Conservation (phyloP, 2,797 vertebrate species). For the Crax fasciolata region DNA sequence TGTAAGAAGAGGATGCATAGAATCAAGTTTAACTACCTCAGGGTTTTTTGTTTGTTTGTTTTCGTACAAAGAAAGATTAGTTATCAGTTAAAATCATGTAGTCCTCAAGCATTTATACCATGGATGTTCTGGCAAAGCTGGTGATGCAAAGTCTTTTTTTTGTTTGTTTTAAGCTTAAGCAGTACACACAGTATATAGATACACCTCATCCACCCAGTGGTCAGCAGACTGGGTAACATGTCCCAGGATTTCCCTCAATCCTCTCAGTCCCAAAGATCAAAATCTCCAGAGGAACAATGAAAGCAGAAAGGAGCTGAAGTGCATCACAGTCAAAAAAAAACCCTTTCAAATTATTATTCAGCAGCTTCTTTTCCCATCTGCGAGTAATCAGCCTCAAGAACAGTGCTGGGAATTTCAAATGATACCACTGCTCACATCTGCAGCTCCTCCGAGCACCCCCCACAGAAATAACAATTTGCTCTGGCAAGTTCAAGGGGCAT, state of each 20-base stretch:
- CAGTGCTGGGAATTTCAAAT: background rate
- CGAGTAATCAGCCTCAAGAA: background rate
- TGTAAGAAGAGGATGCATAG: conserved; percentile 71
- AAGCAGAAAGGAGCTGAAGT: background rate
- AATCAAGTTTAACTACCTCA: background rate
- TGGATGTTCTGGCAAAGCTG: background rate
- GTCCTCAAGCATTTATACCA: background rate
- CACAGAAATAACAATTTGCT: background rate
- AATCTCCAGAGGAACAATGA: background rate
- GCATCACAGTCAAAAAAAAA: background rate
- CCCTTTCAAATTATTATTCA: background rate
- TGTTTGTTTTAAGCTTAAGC: background rate
- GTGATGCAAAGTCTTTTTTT: background rate
- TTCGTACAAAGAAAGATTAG: background rate
- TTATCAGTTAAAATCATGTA: background rate
- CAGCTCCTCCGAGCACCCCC: background rate
- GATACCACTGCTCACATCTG: background rate
- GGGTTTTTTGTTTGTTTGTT: background rate
- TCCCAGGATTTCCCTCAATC: background rate
- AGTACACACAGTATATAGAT: fast-evolving
- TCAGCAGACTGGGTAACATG: background rate
- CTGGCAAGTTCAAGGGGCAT: fast-evolving
- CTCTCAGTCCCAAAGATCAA: background rate
- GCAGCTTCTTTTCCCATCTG: background rate
- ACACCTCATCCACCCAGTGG: background rate